Base-by-base conservation (phyloP, 2,113 vertebrate species). In the Phaethornis superciliosus region DNA sequence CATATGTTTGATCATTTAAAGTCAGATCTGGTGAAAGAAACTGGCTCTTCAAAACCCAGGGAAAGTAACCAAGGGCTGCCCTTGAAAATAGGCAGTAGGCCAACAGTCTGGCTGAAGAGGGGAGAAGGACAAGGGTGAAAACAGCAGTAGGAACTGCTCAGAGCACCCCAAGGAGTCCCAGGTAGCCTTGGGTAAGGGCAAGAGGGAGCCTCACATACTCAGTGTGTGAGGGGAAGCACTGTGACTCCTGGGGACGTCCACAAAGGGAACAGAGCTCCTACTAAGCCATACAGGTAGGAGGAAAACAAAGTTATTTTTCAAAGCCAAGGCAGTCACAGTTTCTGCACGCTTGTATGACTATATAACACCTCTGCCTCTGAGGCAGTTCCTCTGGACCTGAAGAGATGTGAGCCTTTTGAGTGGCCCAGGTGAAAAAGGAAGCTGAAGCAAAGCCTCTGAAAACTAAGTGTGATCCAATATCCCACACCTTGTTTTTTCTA, bases 1-100 rank as follows among this genome's bases (percentile, higher is more conserved):
- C 1, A 0, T 2, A 2, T 1, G 10, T 26, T 20, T 49, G 30
- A 40, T 8, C 11, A 54, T 6, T 6, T 12, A 2, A 67, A 74
- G 23, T 12, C 64, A 52, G 30, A 35, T 12, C 10, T 72, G 55
- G 12, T 23, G 58, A 35, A n/a, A 68, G 65, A 65, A 89, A 76
- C 11, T 28, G 54, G 54, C 3, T 4, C 42, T 40, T 54, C 3
- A 2, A 77, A 86, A 79, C 30, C 19, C 32, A 58, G 32, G 12
- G 15, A 72, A 42, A 19, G 51, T 3, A 78, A 51, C 7, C 28
- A 58, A 26, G 30, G 21, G 40, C 11, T 40, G n/a, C n/a, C n/a
- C 27, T 27, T 54, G 33, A 20, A 56, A 81, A 27, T 0, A 51
- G 26, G 32, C 24, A 79, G 7, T 1, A 28, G 12, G 28, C 32